Evolutionary conservation across 2,888 invertebrate species (phyloP).

Genomic region (Bugula neritina): DNA sequence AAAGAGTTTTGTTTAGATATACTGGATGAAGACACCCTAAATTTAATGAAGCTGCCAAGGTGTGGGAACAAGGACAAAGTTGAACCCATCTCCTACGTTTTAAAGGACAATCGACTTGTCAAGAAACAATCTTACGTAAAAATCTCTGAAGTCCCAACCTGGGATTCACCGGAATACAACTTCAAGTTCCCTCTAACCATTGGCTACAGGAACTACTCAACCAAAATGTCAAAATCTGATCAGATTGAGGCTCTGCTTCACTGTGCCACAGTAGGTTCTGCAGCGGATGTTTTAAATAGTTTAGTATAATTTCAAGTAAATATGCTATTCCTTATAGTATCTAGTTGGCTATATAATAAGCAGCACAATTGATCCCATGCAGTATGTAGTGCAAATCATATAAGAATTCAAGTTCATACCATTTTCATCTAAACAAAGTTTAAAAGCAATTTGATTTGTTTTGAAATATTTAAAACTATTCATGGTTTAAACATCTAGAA

Average conservation of each 20-base stretch:
- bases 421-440: too few species aligned
- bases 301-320: neutral
- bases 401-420: too few species aligned
- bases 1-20: too few species aligned
- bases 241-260: conserved; percentile 5
- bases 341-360: too few species aligned
- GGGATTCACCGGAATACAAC: neutral
- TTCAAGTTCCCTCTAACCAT: conserved; percentile 1
- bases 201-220: neutral
- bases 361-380: too few species aligned
- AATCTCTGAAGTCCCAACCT: neutral
- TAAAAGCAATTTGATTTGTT: too few species aligned
- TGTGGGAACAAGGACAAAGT: neutral
- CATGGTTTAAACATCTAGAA: too few species aligned
- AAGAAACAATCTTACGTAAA: neutral
- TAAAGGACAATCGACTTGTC: neutral
- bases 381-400: too few species aligned
- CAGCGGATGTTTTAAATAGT: neutral
- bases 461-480: too few species aligned
- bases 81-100: neutral
- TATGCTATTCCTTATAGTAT: too few species aligned
- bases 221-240: neutral
- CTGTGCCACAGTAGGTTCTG: conserved; percentile 3
- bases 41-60: neutral
- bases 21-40: neutral